phyloP scores from a whole-genome alignment of 2,113 vertebrate species.

The Mus pahari region DNA sequence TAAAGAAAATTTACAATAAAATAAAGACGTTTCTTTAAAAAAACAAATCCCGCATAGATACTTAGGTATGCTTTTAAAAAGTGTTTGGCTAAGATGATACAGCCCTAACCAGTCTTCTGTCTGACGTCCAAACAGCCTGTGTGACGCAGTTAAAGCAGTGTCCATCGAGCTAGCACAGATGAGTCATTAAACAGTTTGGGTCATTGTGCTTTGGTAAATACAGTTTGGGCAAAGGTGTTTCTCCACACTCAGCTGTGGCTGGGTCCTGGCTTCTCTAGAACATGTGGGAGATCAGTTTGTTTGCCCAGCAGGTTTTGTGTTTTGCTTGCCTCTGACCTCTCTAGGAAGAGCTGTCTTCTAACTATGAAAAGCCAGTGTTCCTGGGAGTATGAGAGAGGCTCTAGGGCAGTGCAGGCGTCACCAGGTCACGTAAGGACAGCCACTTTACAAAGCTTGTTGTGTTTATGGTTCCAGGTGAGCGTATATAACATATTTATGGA shows the following conservation, averaged over 20 bases:
- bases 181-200: neutral
- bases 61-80: neutral
- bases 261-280: neutral
- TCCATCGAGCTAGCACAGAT: neutral
- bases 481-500: neutral
- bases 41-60: neutral
- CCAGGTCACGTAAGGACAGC: neutral
- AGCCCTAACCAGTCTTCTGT: neutral
- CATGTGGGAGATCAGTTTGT: neutral
- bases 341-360: neutral
- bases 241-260: neutral
- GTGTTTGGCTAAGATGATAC: neutral
- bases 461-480: conserved; percentile 43
- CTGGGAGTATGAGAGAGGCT: neutral
- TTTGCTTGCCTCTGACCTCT: conserved; percentile 19
- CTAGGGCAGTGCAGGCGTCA: neutral
- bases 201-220: neutral
- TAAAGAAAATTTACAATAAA: conserved; percentile 3
- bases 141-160: neutral
- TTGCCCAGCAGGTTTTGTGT: conserved; percentile 8
- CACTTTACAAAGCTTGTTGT: neutral
- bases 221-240: neutral
- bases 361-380: neutral
- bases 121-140: neutral
- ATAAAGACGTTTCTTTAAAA: neutral